Evolutionary conservation across 2,113 vertebrate genomes (phyloP).

Genomic region (Pelecanus crispus): DNA sequence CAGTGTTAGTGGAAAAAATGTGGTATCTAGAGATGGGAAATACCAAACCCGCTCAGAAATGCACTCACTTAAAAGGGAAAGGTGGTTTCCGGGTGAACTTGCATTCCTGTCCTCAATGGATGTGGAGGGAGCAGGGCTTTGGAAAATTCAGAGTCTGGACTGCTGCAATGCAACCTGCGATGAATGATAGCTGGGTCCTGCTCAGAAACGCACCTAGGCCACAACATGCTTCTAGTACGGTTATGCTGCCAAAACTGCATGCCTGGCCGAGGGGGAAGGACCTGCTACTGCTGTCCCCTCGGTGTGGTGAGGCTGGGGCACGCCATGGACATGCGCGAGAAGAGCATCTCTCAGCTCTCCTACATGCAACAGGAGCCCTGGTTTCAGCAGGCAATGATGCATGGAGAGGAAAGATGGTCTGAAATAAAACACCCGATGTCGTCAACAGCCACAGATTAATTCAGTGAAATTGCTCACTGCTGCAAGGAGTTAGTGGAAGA

Average conservation of each 20-base stretch:
- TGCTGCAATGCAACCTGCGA: not conserved
- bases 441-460: constrained; percentile 15
- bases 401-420: not conserved
- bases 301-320: accelerated
- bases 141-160: not conserved
- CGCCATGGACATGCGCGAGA: not conserved
- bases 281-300: not conserved
- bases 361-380: not conserved
- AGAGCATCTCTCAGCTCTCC: not conserved
- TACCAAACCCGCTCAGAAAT: constrained; percentile 12
- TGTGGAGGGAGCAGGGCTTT: not conserved
- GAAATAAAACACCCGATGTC: not conserved
- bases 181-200: not conserved
- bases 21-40: constrained; percentile 46
- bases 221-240: not conserved
- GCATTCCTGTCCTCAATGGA: not conserved
- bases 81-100: constrained; percentile 29
- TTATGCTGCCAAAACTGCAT: not conserved
- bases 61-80: constrained; percentile 17
- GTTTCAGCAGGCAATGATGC: not conserved
- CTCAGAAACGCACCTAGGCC: not conserved
- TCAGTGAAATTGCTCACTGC: not conserved
- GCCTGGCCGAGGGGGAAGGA: not conserved
- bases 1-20: constrained; percentile 42
- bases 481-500: not conserved